Conservation (phyloP, 2,797 vertebrate genomes). For the Chelon labrosus region DNA sequence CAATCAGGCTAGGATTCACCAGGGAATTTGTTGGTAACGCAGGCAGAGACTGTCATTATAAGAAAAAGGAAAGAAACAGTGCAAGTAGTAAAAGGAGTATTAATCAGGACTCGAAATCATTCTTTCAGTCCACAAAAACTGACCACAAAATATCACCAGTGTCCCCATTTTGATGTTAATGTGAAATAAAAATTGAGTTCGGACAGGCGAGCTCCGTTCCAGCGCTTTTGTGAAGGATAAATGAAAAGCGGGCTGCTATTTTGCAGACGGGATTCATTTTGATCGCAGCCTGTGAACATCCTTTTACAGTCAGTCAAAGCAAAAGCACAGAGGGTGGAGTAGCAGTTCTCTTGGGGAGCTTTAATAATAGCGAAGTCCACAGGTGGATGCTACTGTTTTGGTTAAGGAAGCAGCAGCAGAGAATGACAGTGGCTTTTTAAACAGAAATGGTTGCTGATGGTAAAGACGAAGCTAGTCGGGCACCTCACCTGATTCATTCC, state of each 20-base stretch:
- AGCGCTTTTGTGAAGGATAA: background rate
- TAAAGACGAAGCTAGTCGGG: conserved; percentile 11
- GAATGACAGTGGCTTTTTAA: background rate
- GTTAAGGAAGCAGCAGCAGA: background rate
- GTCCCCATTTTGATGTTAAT: background rate
- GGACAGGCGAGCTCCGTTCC: background rate
- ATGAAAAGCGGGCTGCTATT: conserved; percentile 1
- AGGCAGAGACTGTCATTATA: too few species aligned
- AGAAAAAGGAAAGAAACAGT: too few species aligned
- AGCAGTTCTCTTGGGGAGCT: conserved; percentile 1
- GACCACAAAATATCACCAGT: background rate
- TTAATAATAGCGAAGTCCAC: conserved; percentile 1
- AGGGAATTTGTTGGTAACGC: too few species aligned
- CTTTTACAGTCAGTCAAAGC: conserved; percentile 3
- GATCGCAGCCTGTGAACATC: background rate
- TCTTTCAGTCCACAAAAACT: background rate
- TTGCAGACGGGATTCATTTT: conserved; percentile 1
- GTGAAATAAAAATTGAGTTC: background rate
- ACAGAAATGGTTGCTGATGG: background rate
- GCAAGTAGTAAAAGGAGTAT: too few species aligned
- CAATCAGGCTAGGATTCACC: too few species aligned
- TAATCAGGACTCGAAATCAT: too few species aligned
- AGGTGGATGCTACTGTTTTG: background rate
- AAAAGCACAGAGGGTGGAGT: background rate
- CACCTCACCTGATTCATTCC: conserved; percentile 26